phyloP scores from a whole-genome alignment of 2,797 vertebrate genomes.

The Coracias cyanogaster region DNA sequence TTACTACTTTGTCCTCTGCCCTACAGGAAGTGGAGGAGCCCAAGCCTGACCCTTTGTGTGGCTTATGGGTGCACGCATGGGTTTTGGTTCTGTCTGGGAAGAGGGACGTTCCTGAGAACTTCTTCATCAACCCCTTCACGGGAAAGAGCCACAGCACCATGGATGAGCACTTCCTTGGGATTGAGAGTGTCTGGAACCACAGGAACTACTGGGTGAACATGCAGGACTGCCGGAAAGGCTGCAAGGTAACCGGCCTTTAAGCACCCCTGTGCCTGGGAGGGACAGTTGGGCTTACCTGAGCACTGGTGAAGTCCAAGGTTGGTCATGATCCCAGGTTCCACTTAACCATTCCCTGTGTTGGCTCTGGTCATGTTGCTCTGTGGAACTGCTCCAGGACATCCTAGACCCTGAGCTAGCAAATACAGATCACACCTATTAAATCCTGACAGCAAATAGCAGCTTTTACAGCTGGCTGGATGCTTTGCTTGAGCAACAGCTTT shows the following conservation, averaged over 20 bases:
- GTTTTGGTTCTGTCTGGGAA: constrained; percentile 89
- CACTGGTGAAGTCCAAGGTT: not conserved
- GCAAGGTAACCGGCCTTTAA: constrained; percentile 73
- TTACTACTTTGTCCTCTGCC: not conserved
- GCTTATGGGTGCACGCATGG: constrained; percentile 90
- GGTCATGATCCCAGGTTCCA: not conserved
- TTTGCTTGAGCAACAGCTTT: not conserved
- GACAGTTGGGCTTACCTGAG: not conserved
- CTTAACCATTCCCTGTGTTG: not conserved
- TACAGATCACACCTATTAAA: not conserved
- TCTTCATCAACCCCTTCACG: constrained; percentile 91
- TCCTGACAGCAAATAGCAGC: not conserved
- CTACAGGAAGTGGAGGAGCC: constrained; percentile 72
- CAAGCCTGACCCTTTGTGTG: constrained; percentile 78
- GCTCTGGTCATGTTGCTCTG: not conserved
- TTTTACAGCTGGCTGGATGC: not conserved
- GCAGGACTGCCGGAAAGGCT: constrained; percentile 89
- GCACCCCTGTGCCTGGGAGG: not conserved
- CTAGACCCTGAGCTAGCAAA: not conserved
- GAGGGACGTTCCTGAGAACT: constrained; percentile 84
- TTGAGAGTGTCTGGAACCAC: constrained; percentile 94
- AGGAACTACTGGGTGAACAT: constrained; percentile 93
- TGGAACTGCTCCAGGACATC: not conserved
- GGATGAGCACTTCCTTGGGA: constrained; percentile 85
- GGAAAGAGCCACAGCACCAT: constrained; percentile 80